phyloP scores from a whole-genome alignment of 2,888 invertebrate species.

The Eupeodes luniger region DNA sequence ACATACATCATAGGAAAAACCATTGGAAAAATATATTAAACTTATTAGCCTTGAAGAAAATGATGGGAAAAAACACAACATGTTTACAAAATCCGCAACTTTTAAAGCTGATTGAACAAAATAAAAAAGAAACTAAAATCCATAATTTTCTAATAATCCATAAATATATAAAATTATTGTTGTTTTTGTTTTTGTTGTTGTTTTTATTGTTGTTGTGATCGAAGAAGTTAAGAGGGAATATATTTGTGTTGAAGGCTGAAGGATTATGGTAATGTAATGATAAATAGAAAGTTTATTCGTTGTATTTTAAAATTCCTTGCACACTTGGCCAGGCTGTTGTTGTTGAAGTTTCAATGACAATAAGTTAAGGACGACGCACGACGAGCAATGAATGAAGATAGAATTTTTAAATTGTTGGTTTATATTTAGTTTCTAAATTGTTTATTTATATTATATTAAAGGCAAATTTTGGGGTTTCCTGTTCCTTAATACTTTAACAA shows the following conservation, averaged over 20 bases:
- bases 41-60: neutral
- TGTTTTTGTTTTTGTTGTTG: neutral
- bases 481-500: neutral
- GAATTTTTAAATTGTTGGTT: neutral
- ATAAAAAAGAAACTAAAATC: neutral
- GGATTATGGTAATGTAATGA: neutral
- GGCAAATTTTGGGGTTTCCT: neutral
- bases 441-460: too few species aligned
- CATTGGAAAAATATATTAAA: neutral
- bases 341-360: constrained; percentile 13
- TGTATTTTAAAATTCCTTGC: neutral
- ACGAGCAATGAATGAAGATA: neutral
- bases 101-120: neutral
- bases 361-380: neutral
- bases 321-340: neutral
- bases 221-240: neutral
- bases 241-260: constrained; percentile 4
- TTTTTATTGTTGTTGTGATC: neutral
- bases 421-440: neutral
- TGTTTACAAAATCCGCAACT: constrained; percentile 14
- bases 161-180: neutral
- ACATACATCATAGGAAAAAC: neutral
- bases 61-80: neutral
- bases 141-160: neutral
- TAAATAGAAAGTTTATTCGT: neutral